Conservation (phyloP, 2,888 invertebrate genomes). For the Kuschelorhynchus macadamiae region DNA sequence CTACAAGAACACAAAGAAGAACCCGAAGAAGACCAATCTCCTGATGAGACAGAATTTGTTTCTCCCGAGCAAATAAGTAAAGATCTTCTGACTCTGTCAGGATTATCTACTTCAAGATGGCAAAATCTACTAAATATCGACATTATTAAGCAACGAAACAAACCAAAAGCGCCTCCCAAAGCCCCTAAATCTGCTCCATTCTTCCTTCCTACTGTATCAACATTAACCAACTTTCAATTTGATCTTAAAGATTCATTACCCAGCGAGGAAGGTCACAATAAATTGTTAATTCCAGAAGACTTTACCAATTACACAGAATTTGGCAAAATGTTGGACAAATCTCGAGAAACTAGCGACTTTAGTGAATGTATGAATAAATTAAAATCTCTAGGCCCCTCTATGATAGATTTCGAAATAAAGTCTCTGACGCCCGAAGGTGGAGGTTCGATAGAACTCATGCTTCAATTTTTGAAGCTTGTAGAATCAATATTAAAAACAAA, state of each 20-base stretch:
- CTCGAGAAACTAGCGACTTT: conserved; percentile 71
- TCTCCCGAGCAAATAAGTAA: conserved; percentile 83
- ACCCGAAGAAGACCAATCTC: conserved; percentile 63
- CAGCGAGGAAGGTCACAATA: conserved; percentile 66
- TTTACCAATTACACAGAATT: conserved; percentile 79
- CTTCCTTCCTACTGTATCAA: conserved; percentile 92
- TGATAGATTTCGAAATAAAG: conserved; percentile 89
- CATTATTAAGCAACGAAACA: conserved; percentile 88
- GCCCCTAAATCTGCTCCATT: conserved; percentile 93
- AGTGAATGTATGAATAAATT: conserved; percentile 73
- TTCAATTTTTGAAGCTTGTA: conserved; percentile 84
- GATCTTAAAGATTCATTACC: conserved; percentile 72
- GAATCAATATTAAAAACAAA: conserved; percentile 80
- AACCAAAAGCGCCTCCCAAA: conserved; percentile 87
- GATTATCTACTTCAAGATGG: conserved; percentile 90
- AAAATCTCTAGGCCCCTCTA: conserved; percentile 84
- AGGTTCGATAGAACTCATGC: conserved; percentile 79
- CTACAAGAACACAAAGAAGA: conserved; percentile 56
- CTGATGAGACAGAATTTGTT: conserved; percentile 71
- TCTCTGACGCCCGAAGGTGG: conserved; percentile 84
- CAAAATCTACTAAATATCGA: conserved; percentile 77
- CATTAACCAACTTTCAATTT: conserved; percentile 86
- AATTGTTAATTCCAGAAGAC: conserved; percentile 72
- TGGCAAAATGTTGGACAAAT: conserved; percentile 75
- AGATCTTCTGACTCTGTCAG: conserved; percentile 88